A percentile compares a stretch with the other conserved stretches of the same genome.
Evolutionary conservation across 2,888 invertebrate species (phyloP).

Genomic region (Bombylius major): DNA sequence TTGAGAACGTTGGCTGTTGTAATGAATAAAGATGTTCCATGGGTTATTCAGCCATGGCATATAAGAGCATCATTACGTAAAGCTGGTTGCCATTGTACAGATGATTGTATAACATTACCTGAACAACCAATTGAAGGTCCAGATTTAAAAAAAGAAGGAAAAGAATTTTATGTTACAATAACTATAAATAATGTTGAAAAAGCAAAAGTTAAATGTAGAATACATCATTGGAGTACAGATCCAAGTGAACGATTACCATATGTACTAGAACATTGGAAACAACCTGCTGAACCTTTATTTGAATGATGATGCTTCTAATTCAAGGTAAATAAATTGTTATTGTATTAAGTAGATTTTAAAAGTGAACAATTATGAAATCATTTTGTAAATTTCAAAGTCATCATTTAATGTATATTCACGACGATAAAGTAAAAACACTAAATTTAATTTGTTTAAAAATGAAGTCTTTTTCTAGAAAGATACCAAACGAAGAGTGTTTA

Average conservation of each 20-base stretch:
- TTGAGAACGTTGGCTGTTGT: slow-evolving; percentile 48
- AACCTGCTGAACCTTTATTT: slow-evolving; percentile 1
- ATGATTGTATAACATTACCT: slow-evolving; percentile 65
- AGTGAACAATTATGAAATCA: not conserved
- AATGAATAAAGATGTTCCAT: slow-evolving; percentile 68
- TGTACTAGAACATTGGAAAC: slow-evolving; percentile 42
- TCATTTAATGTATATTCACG: too few species aligned
- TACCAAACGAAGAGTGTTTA: too few species aligned
- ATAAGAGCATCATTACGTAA: slow-evolving; percentile 62
- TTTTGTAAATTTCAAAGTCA: too few species aligned
- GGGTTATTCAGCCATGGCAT: slow-evolving; percentile 83
- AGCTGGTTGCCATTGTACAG: slow-evolving; percentile 55
- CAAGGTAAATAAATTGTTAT: not conserved
- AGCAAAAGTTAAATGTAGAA: slow-evolving; percentile 58
- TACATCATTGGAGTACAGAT: slow-evolving; percentile 66
- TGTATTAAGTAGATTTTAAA: not conserved
- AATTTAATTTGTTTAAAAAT: too few species aligned
- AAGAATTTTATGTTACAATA: slow-evolving; percentile 68
- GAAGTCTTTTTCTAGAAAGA: too few species aligned
- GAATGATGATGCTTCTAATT: not conserved
- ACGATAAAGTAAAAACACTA: too few species aligned
- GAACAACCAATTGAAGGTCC: slow-evolving; percentile 64
- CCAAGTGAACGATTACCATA: slow-evolving; percentile 45
- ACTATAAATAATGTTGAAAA: slow-evolving; percentile 56
- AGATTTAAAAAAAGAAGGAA: slow-evolving; percentile 61